Percentiles rank a stretch among this genome's conserved stretches.
These are phyloP conservation scores for Amphimallon solstitiale DNA, from an alignment of 2,888 invertebrate genomes.

Conservation along the genomic window DNA sequence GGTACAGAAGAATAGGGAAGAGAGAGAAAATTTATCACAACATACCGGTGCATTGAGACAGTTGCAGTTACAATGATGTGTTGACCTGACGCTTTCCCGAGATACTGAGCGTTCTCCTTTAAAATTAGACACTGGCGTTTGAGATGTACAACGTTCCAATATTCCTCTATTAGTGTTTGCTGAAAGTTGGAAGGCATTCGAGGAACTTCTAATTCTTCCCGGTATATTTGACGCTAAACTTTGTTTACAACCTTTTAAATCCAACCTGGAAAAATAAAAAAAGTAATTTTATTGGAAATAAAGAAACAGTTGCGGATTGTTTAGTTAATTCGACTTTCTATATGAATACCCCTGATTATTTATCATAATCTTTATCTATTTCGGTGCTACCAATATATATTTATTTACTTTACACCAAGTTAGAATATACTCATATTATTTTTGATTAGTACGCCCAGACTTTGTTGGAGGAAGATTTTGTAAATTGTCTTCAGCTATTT, in stretches of 20 bases:
- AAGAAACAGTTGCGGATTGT: no score
- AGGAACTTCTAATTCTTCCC: slow-evolving; percentile 70
- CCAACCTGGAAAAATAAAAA: slow-evolving; percentile 55
- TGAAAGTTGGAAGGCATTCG: slow-evolving; percentile 74
- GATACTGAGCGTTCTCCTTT: slow-evolving; percentile 87
- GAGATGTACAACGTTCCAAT: slow-evolving; percentile 80
- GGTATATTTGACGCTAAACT: slow-evolving; percentile 61
- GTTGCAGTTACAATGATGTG: slow-evolving; percentile 73
- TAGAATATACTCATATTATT: no score
- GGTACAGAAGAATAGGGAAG: neutral
- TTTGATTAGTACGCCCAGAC: no score
- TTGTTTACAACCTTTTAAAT: slow-evolving; percentile 64
- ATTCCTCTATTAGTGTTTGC: slow-evolving; percentile 71
- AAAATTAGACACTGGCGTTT: slow-evolving; percentile 78
- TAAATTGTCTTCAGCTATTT: no score
- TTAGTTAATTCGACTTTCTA: no score
- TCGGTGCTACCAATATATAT: no score
- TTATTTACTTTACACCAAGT: no score
- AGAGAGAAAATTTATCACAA: slow-evolving; percentile 12
- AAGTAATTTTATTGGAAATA: no score
- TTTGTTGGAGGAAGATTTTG: no score
- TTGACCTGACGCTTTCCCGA: slow-evolving; percentile 81
- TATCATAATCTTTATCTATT: no score
- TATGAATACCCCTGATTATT: no score
- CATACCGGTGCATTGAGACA: slow-evolving; percentile 65